Conservation (phyloP, 2,888 invertebrate genomes). For the Buathra laborator region DNA sequence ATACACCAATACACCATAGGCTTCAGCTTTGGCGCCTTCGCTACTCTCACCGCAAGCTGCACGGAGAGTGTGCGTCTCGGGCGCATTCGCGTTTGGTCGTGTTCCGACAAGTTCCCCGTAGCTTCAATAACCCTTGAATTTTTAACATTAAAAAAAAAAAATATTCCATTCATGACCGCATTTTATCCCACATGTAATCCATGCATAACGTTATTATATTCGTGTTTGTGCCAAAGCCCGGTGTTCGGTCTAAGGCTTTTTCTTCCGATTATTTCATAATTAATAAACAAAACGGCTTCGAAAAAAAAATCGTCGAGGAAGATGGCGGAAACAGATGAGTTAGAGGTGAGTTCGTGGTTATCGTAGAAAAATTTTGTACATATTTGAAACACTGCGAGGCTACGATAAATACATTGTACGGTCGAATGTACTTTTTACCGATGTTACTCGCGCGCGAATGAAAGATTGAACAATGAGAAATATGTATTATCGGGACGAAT, state of each 20-base stretch:
- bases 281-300: constrained; percentile 79
- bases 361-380: not conserved
- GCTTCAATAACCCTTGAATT: constrained; percentile 4
- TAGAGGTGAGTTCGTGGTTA: constrained; percentile 81
- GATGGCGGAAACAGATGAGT: constrained; percentile 84
- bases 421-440: not conserved
- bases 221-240: not conserved
- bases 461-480: not conserved
- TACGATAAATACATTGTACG: not conserved
- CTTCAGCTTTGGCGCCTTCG: constrained; percentile 13
- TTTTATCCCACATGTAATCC: constrained; percentile 12
- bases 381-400: not conserved
- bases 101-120: constrained; percentile 11
- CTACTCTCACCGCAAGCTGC: not conserved
- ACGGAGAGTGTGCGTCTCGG: not conserved
- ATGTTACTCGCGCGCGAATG: not conserved
- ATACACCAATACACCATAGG: not conserved
- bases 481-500: not conserved
- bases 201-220: not conserved
- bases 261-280: not conserved
- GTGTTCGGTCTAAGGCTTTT: not conserved
- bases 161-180: not conserved
- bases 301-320: constrained; percentile 81
- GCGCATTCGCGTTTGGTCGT: constrained; percentile 22
- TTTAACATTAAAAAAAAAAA: not conserved